These are phyloP conservation scores for Cavia aperea DNA, from an alignment of 2,113 vertebrate species.

Conservation along the genomic window DNA sequence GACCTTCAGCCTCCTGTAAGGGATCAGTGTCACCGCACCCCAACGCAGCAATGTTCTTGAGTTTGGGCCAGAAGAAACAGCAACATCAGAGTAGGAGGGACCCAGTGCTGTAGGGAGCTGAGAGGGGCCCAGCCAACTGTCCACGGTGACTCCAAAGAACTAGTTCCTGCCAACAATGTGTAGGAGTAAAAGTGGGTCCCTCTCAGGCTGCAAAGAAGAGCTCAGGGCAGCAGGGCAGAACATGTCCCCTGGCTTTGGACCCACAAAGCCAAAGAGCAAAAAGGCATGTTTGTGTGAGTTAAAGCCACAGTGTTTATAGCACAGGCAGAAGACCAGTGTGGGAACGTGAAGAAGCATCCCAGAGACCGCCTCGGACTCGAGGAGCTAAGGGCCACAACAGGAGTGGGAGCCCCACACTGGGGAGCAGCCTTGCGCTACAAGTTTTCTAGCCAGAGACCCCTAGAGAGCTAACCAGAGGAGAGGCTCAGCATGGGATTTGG, in stretches of 20 bases:
- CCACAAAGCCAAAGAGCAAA: not conserved
- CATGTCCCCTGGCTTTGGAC: rapidly evolving
- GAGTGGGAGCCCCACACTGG: rapidly evolving
- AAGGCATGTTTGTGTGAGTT: rapidly evolving
- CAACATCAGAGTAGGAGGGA: not conserved
- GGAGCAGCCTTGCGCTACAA: not conserved
- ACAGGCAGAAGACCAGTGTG: not conserved
- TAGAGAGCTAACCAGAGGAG: not conserved
- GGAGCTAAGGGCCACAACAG: not conserved
- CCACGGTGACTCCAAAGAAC: rapidly evolving
- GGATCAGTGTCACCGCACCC: rapidly evolving
- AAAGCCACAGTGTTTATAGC: rapidly evolving
- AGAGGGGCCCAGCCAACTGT: not conserved
- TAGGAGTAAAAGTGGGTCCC: not conserved
- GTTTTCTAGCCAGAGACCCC: not conserved
- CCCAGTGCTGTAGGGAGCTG: rapidly evolving
- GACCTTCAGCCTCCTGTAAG: rapidly evolving
- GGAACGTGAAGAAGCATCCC: rapidly evolving
- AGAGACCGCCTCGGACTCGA: rapidly evolving
- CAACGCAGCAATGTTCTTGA: not conserved
- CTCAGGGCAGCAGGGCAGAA: too few species aligned
- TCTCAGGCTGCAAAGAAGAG: not conserved
- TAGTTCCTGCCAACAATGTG: too few species aligned
- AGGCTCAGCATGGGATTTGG: rapidly evolving
- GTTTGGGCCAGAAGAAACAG: not conserved